Conservation (phyloP, 37 sponge, comb jelly and placozoan species). For the Beroe forskalii region DNA sequence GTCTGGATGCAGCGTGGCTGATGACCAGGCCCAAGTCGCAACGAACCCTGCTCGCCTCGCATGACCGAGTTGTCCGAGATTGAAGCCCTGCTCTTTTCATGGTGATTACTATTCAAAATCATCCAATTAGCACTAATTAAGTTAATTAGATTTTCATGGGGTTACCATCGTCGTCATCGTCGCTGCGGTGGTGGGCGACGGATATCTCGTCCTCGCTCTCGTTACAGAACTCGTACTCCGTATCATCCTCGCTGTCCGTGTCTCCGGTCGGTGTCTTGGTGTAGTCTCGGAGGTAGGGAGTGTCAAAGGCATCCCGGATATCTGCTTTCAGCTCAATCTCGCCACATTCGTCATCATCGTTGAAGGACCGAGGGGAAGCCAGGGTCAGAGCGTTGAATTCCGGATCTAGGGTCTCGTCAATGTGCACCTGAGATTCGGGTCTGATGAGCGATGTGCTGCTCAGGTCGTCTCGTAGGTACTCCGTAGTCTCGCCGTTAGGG, state of each 20-base stretch:
- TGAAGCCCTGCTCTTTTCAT: slow-evolving; percentile 29
- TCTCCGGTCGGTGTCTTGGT: slow-evolving; percentile 12
- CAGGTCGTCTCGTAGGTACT: slow-evolving; percentile 38
- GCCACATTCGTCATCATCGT: slow-evolving; percentile 49
- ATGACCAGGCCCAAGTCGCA: background rate
- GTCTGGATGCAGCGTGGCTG: too few relatives aligned
- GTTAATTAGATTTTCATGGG: background rate
- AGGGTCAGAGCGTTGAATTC: slow-evolving; percentile 50
- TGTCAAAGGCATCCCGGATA: slow-evolving; percentile 52
- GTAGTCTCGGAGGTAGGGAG: slow-evolving; percentile 61
- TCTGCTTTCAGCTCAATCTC: slow-evolving; percentile 46
- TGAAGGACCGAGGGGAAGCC: background rate
- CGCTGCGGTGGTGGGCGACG: slow-evolving; percentile 16
- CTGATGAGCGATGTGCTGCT: background rate
- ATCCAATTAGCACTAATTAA: background rate
- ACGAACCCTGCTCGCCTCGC: too few relatives aligned
- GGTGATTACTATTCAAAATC: background rate
- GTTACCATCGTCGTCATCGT: slow-evolving; percentile 38
- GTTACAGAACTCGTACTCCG: slow-evolving; percentile 64
- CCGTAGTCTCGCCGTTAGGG: background rate
- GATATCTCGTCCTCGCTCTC: slow-evolving; percentile 60
- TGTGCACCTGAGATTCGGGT: background rate
- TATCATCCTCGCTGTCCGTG: slow-evolving; percentile 25
- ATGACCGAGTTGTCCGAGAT: background rate
- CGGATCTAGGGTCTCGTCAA: slow-evolving; percentile 3